phyloP scores from a whole-genome alignment of 2,888 invertebrate genomes.

The Coelopa pilipes region DNA sequence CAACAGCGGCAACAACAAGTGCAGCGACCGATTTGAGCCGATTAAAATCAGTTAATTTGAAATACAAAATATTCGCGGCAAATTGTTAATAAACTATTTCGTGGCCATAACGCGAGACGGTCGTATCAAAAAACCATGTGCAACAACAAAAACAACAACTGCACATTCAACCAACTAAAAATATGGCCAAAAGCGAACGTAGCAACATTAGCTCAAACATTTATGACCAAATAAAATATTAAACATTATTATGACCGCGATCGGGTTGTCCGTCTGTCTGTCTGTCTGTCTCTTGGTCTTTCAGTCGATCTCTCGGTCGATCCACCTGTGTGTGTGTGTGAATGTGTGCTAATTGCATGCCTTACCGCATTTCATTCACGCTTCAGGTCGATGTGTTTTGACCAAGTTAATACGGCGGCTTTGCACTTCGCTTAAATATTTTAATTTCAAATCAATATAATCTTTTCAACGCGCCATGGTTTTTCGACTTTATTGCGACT shows the following conservation, averaged over 20 bases:
- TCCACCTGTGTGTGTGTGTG: neutral
- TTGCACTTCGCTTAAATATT: slow-evolving; percentile 20
- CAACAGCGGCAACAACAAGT: slow-evolving; percentile 9
- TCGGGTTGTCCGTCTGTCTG: neutral
- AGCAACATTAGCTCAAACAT: slow-evolving; percentile 58
- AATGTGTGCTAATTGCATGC: neutral
- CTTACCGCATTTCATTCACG: too few relatives aligned
- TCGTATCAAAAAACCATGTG: neutral
- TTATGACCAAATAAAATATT: slow-evolving; percentile 60
- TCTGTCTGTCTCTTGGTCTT: neutral
- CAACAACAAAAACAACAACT: slow-evolving; percentile 32
- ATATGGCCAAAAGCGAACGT: slow-evolving; percentile 41
- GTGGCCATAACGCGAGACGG: slow-evolving; percentile 34
- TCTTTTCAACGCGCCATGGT: slow-evolving; percentile 21
- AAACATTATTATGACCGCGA: slow-evolving; percentile 53
- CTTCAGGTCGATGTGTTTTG: neutral
- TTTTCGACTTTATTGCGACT: slow-evolving; percentile 11
- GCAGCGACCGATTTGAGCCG: slow-evolving; percentile 19
- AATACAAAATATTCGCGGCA: slow-evolving; percentile 40
- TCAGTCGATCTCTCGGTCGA: neutral
- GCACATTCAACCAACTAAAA: slow-evolving; percentile 22
- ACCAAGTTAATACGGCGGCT: neutral
- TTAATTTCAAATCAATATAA: slow-evolving; percentile 29
- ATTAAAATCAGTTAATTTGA: slow-evolving; percentile 41
- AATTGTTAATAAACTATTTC: slow-evolving; percentile 41